Conservation (phyloP, 2,888 invertebrate genomes). For the Phoenoteleia sp. region DNA sequence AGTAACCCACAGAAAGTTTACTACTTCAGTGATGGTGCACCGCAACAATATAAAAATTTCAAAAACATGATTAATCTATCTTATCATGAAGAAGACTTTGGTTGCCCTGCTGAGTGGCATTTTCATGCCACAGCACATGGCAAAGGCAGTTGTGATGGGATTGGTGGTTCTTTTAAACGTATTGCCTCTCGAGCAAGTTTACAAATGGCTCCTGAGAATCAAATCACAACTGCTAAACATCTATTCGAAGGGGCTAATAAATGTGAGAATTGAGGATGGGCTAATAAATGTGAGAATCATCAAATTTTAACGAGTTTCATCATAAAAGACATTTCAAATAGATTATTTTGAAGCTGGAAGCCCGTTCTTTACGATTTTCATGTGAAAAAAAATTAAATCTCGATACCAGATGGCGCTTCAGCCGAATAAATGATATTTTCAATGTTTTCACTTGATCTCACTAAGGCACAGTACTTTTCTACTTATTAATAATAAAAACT, state of each 20-base stretch:
- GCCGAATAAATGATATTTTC: too few relatives aligned
- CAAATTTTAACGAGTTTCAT: too few relatives aligned
- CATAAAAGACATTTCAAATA: too few relatives aligned
- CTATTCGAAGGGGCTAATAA: neutral
- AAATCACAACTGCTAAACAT: conserved; percentile 9
- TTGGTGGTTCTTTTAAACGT: conserved; percentile 17
- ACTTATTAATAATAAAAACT: too few relatives aligned
- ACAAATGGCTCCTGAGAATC: conserved; percentile 24
- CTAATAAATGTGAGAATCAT: too few relatives aligned
- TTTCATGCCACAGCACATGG: conserved; percentile 42
- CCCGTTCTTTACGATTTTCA: too few relatives aligned
- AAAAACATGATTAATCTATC: conserved; percentile 35
- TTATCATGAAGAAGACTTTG: conserved; percentile 23
- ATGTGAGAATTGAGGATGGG: too few relatives aligned
- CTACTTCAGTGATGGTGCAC: conserved; percentile 44
- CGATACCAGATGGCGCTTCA: too few relatives aligned
- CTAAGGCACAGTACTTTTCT: too few relatives aligned
- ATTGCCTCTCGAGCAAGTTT: conserved; percentile 21
- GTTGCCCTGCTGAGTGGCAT: conserved; percentile 22
- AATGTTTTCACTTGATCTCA: too few relatives aligned
- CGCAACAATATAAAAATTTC: conserved; percentile 58
- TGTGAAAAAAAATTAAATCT: too few relatives aligned
- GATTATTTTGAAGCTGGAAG: too few relatives aligned
- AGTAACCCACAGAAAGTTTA: conserved; percentile 8
- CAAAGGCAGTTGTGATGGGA: conserved; percentile 37